Percentiles rank a stretch among this genome's conserved stretches.
Conservation (phyloP, 2,797 vertebrate genomes). For the Phrynocephalus vlangalii region DNA sequence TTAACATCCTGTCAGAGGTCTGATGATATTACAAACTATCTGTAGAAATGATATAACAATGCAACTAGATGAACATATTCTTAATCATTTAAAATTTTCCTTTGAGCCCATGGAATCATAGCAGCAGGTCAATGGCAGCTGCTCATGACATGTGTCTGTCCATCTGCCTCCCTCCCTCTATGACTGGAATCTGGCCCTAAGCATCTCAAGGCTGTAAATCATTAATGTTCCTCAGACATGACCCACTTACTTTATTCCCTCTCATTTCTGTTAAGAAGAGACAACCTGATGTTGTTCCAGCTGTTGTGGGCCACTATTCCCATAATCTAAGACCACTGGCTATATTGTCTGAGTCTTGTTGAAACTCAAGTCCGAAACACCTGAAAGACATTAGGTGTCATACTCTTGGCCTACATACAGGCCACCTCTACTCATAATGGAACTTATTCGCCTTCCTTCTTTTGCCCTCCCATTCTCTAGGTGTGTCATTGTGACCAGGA, state of each 20-base stretch:
- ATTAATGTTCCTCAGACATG: background rate
- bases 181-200: background rate
- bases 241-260: background rate
- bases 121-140: background rate
- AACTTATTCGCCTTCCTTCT: background rate
- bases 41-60: background rate
- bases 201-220: background rate
- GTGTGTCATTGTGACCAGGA: background rate
- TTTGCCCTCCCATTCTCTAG: background rate
- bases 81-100: background rate
- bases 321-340: too few relatives aligned
- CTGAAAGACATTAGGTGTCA: background rate
- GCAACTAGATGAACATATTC: background rate
- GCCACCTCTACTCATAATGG: background rate
- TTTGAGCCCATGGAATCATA: background rate
- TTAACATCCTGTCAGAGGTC: background rate
- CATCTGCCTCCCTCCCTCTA: background rate
- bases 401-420: background rate
- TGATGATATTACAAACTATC: background rate
- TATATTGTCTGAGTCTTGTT: background rate
- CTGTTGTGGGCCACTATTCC: background rate
- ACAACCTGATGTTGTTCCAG: background rate
- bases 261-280: background rate
- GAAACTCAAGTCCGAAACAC: background rate
- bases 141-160: background rate